phyloP scores from a whole-genome alignment of 2,113 vertebrate genomes.

The Eudyptes chrysolophus region DNA sequence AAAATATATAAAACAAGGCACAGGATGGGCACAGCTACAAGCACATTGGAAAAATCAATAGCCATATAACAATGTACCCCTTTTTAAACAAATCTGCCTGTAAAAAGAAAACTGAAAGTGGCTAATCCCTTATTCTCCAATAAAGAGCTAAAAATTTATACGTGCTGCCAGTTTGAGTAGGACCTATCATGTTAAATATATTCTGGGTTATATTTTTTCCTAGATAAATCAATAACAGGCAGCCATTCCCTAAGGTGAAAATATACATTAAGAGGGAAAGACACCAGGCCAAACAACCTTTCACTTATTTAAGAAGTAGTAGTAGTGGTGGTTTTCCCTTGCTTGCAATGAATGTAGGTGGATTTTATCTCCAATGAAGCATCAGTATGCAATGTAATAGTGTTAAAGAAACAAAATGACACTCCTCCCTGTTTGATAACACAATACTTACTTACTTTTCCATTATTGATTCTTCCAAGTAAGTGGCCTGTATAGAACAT shows the following conservation, averaged over 20 bases:
- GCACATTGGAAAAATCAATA: constrained; percentile 10
- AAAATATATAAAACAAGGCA: neutral
- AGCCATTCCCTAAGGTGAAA: constrained; percentile 50
- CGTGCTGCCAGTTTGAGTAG: neutral
- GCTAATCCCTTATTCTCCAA: constrained; percentile 14
- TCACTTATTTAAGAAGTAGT: neutral
- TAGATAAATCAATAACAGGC: constrained; percentile 42
- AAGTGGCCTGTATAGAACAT: neutral
- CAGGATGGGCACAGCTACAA: neutral
- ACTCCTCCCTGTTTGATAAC: constrained; percentile 6
- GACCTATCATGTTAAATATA: constrained; percentile 13
- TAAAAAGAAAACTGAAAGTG: neutral
- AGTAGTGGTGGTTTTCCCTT: neutral
- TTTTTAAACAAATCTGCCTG: constrained; percentile 10
- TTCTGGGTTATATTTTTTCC: constrained; percentile 34
- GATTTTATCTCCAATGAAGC: constrained; percentile 5
- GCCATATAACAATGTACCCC: neutral
- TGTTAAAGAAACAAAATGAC: constrained; percentile 17
- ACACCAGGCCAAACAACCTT: neutral
- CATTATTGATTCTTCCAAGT: constrained; percentile 49
- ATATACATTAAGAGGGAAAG: constrained; percentile 47
- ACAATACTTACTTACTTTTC: constrained; percentile 19
- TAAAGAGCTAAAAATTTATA: constrained; percentile 43
- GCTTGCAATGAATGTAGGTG: neutral
- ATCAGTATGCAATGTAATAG: neutral